Conservation (phyloP, 2,113 vertebrate genomes). For the Melospiza melodia region DNA sequence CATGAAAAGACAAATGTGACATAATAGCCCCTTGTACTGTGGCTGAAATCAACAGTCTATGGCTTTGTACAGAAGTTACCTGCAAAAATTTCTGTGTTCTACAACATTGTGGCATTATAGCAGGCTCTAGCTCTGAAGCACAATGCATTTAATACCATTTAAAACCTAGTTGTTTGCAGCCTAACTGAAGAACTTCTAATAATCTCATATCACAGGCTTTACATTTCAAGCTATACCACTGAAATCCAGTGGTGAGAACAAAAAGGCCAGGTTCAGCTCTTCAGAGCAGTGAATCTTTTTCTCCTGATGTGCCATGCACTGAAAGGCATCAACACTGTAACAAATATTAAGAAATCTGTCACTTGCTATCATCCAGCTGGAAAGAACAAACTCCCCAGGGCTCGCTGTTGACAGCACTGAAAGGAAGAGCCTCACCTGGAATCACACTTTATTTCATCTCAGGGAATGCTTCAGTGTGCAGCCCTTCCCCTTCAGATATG, state of each 20-base stretch:
- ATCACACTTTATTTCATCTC: slow-evolving; percentile 17
- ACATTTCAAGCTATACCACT: neutral
- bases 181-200: neutral
- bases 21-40: neutral
- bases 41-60: neutral
- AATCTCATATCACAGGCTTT: neutral
- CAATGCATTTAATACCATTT: neutral
- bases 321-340: slow-evolving; percentile 2
- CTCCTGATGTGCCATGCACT: neutral
- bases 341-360: slow-evolving; percentile 28
- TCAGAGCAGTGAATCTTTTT: neutral
- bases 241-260: neutral
- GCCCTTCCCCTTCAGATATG: neutral
- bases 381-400: slow-evolving; percentile 19
- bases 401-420: neutral
- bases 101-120: neutral
- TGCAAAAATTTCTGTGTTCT: neutral
- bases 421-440: slow-evolving; percentile 28
- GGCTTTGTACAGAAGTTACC: neutral
- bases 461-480: neutral
- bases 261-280: neutral
- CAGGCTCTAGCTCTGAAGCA: neutral
- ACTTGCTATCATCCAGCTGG: neutral
- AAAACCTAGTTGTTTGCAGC: neutral
- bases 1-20: neutral